Evolutionary conservation across 2,888 invertebrate genomes (phyloP).

Genomic region (Anticlea derivata): DNA sequence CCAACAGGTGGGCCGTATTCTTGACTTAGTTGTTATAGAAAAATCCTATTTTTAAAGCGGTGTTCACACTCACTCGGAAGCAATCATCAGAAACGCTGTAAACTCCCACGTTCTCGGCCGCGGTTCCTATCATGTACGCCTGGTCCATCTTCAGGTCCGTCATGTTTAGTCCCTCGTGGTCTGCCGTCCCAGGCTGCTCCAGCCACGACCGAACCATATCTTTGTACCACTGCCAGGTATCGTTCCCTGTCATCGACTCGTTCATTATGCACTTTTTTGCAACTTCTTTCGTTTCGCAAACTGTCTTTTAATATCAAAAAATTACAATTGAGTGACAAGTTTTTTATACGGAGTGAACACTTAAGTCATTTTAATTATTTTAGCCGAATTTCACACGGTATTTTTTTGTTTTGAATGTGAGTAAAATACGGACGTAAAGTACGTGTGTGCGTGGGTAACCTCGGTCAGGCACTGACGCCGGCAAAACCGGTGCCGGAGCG

Average conservation of each 20-base stretch:
- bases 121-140: slow-evolving; percentile 83
- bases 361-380: slow-evolving; percentile 3
- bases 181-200: slow-evolving; percentile 80
- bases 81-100: slow-evolving; percentile 89
- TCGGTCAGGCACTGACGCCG: slow-evolving; percentile 42
- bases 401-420: slow-evolving; percentile 30
- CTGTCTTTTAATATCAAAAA: neutral
- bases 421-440: slow-evolving; percentile 6
- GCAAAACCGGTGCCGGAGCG: slow-evolving; percentile 47
- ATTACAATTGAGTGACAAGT: slow-evolving; percentile 39
- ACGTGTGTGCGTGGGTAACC: slow-evolving; percentile 38
- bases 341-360: slow-evolving; percentile 10
- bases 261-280: slow-evolving; percentile 58
- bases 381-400: slow-evolving; percentile 2
- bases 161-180: slow-evolving; percentile 82
- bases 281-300: slow-evolving; percentile 32
- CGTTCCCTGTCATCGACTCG: slow-evolving; percentile 56
- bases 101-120: slow-evolving; percentile 75
- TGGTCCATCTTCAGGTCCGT: slow-evolving; percentile 85
- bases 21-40: too few relatives aligned
- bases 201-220: slow-evolving; percentile 80
- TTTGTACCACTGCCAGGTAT: slow-evolving; percentile 72
- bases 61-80: slow-evolving; percentile 82
- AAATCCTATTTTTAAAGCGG: slow-evolving; percentile 1
- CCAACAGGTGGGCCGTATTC: too few relatives aligned